These are phyloP conservation scores for Idaea aversata DNA, from an alignment of 2,888 invertebrate species.

Conservation along the genomic window DNA sequence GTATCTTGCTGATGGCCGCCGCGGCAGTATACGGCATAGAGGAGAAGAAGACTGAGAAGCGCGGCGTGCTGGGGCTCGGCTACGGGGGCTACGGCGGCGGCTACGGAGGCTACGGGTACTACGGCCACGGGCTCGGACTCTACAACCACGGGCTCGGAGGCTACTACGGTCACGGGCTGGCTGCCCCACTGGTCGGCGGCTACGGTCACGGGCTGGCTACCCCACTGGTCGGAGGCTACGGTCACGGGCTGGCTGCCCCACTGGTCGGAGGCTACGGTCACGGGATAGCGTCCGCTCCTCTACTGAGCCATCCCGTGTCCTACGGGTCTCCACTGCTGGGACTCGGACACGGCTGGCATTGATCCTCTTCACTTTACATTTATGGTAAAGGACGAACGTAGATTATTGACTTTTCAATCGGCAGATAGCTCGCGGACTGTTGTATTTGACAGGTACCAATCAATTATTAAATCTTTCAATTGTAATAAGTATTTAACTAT, in stretches of 20 bases:
- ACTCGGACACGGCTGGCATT: slow-evolving; percentile 63
- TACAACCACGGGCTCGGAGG: slow-evolving; percentile 45
- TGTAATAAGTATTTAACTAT: no score
- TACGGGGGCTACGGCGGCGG: slow-evolving; percentile 56
- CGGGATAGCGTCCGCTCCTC: slow-evolving; percentile 29
- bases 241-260: slow-evolving; percentile 32
- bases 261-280: slow-evolving; percentile 25
- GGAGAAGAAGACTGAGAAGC: slow-evolving; percentile 72
- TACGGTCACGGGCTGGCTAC: slow-evolving; percentile 20
- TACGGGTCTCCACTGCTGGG: slow-evolving; percentile 38
- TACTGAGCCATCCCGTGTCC: slow-evolving; percentile 34
- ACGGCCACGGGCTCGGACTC: slow-evolving; percentile 30
- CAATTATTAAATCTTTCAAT: no score
- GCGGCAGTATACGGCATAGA: slow-evolving; percentile 57
- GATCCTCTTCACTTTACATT: slow-evolving; percentile 20
- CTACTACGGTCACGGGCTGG: slow-evolving; percentile 14
- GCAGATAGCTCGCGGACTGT: no score
- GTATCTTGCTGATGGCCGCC: slow-evolving; percentile 51
- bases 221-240: slow-evolving; percentile 25
- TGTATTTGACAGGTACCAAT: no score
- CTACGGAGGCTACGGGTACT: slow-evolving; percentile 33
- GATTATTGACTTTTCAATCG: slow-evolving; percentile 34
- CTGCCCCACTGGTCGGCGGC: slow-evolving; percentile 9
- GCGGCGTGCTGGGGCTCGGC: slow-evolving; percentile 71
- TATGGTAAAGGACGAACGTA: slow-evolving; percentile 20